Evolutionary conservation across 2,888 invertebrate species (phyloP), one percentile per base, ranked within the genome.

Genomic region (Rhyacophila evoluta): DNA sequence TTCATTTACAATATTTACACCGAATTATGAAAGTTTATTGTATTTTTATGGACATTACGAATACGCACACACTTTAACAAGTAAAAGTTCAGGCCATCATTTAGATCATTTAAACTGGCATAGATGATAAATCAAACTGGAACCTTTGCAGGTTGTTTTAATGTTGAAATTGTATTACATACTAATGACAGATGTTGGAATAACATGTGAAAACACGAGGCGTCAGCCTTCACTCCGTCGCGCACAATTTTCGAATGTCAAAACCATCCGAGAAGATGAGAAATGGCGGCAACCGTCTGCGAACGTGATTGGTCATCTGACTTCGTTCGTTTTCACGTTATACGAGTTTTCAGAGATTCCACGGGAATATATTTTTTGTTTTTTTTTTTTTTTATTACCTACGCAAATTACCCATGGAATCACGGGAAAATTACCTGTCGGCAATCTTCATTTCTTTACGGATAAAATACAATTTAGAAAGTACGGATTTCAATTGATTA

Each of bases 211-310:
- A 55, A 55, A 25, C 55, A 55, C 55, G 71, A 29, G 41, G 25
- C 33, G 75, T 12, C 75, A 75, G 73, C 75, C 76, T 76, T 75
- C 69, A 15, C 79, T 39, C 36, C n/a, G 25, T 28, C 74, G 36
- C 33, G 71, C 25, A 25, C 69, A 33, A 70, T 28, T 69, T 33
- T 70, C 41, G 79, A 79, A 79, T 79, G 79, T 79, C 79, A 76
- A 73, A 72, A 73, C 38, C 68, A 36, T 41, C 76, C 55, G 71
- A 41, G 79, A 73, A 79, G 79, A 76, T 76, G 76, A 73, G 79
- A 79, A 76, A 79, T 74, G 79, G 79, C 76, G 79, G 79, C 38
- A 73, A 76, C 28, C 10, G 69, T 74, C 25, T 19, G 19, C 55
- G 25, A 55, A 55, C 25, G 55, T 2, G 55, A 55, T 55, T 55